These are phyloP conservation scores for Acropora tenuis DNA, from an alignment of 64 coral and sea anemone genomes.

Conservation along the genomic window DNA sequence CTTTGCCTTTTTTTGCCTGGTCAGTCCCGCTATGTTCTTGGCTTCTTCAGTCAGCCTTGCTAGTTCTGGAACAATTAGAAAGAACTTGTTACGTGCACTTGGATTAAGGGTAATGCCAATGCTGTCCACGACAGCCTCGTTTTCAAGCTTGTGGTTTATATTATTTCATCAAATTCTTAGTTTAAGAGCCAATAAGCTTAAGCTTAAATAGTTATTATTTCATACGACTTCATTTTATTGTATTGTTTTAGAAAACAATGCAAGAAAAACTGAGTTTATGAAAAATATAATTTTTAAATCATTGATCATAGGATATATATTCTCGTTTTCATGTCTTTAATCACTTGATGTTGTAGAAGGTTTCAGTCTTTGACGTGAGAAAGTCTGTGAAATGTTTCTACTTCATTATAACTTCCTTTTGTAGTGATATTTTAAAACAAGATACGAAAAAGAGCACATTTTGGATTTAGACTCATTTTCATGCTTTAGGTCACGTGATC, in stretches of 20 bases:
- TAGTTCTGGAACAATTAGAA: too few relatives aligned
- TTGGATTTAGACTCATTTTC: slow-evolving; percentile 18
- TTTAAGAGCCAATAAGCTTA: too few relatives aligned
- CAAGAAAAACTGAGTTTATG: too few relatives aligned
- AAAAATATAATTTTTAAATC: not conserved
- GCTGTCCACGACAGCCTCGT: not conserved
- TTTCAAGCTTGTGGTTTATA: too few relatives aligned
- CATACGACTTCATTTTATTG: too few relatives aligned
- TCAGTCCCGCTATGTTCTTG: slow-evolving; percentile 39
- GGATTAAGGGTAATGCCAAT: slow-evolving; percentile 58
- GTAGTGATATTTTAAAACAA: not conserved
- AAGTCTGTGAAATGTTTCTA: not conserved
- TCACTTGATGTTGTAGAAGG: slow-evolving; percentile 6
- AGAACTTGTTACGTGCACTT: slow-evolving; percentile 48
- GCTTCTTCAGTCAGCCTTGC: too few relatives aligned
- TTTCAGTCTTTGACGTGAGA: slow-evolving; percentile 40
- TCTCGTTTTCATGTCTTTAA: slow-evolving; percentile 6
- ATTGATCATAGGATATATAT: slow-evolving; percentile 19
- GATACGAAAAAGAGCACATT: slow-evolving; percentile 17
- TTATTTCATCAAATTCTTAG: too few relatives aligned
- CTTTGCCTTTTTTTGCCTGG: slow-evolving; percentile 26
- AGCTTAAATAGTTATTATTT: too few relatives aligned
- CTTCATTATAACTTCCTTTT: not conserved
- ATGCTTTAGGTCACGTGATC: too few relatives aligned
- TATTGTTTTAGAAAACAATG: too few relatives aligned